Evolutionary conservation across 92 coral and sea anemone genomes (phyloP).

Genomic region (Paramuricea clavata): DNA sequence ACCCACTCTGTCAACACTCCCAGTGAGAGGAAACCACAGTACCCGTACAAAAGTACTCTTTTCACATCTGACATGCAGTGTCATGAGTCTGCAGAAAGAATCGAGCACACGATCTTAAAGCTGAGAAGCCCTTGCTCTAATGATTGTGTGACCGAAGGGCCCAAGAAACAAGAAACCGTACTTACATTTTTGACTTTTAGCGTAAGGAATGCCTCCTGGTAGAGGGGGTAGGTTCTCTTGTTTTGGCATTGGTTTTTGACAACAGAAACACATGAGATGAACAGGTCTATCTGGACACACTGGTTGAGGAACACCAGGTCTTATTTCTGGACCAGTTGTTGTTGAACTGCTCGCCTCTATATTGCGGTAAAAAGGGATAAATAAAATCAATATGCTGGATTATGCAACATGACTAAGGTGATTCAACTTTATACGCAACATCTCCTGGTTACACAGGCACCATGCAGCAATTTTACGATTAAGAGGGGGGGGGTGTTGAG

Average conservation of each 20-base stretch:
- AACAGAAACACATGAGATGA: constrained; percentile 85
- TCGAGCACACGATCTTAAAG: too few relatives aligned
- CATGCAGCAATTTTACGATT: not conserved
- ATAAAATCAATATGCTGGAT: not conserved
- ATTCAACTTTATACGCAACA: not conserved
- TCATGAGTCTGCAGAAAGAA: too few relatives aligned
- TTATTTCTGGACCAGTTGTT: constrained; percentile 47
- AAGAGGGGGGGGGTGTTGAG: too few relatives aligned
- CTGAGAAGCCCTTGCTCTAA: too few relatives aligned
- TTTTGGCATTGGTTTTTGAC: constrained; percentile 87
- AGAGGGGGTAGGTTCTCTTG: constrained; percentile 23
- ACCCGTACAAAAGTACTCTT: too few relatives aligned
- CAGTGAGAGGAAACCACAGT: too few relatives aligned
- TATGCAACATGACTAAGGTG: not conserved
- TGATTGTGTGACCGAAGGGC: too few relatives aligned
- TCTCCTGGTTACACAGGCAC: not conserved
- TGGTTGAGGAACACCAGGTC: constrained; percentile 2
- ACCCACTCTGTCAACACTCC: too few relatives aligned
- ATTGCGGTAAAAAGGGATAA: constrained; percentile 28
- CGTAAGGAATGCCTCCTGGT: constrained; percentile 3
- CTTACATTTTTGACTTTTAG: constrained; percentile 86
- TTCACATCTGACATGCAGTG: too few relatives aligned
- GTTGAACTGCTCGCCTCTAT: constrained; percentile 5
- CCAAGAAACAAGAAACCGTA: too few relatives aligned
- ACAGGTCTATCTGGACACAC: constrained; percentile 63